phyloP scores from a whole-genome alignment of 2,888 invertebrate species.

The Rhagonycha lutea region DNA sequence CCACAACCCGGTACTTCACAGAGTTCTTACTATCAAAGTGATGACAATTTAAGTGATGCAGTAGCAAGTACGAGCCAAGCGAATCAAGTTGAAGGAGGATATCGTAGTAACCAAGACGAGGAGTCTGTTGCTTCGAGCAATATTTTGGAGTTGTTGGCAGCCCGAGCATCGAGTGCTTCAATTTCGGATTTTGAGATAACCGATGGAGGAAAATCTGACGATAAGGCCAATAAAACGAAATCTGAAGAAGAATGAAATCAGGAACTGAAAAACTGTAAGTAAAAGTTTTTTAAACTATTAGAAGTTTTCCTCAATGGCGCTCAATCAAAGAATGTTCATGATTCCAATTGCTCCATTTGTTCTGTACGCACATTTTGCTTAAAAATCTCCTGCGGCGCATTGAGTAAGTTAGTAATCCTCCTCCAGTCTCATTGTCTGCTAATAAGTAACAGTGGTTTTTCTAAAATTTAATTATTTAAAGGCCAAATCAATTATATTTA shows the following conservation, averaged over 20 bases:
- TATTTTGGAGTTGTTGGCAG: constrained; percentile 3
- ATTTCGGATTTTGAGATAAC: constrained; percentile 6
- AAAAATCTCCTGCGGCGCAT: no score
- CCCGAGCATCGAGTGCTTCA: constrained; percentile 1
- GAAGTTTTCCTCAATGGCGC: no score
- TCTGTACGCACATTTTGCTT: no score
- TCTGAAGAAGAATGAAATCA: neutral
- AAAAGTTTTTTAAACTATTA: neutral
- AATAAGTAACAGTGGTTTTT: no score
- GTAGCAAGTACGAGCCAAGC: neutral
- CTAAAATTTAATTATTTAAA: no score
- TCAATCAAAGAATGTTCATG: no score
- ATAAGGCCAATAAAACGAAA: neutral
- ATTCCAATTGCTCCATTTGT: no score
- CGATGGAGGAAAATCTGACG: neutral
- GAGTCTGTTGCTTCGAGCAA: constrained; percentile 10
- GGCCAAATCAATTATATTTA: no score
- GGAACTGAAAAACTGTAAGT: neutral
- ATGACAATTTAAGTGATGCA: neutral
- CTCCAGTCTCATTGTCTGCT: no score
- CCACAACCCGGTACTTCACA: neutral
- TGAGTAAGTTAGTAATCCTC: no score
- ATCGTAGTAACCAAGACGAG: neutral
- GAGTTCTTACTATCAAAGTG: neutral
- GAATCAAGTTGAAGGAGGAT: neutral